Base-by-base conservation (phyloP, 1,140 invertebrate genomes). In the Listronotus oregonensis region DNA sequence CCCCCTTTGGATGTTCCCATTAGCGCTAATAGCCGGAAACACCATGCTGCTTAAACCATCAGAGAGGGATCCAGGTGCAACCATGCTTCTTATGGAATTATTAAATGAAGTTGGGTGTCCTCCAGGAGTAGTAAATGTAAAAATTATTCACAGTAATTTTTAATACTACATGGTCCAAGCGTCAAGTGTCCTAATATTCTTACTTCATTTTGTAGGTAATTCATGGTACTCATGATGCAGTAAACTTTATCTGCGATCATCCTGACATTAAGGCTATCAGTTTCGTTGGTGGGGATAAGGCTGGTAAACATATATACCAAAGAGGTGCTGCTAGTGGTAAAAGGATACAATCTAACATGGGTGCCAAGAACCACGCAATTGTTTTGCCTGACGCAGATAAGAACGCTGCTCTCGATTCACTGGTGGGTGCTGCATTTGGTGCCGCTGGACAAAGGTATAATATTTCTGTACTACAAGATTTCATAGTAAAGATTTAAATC, bases 341-440 rank as follows among this genome's bases (percentile, higher is more conserved):
- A 80, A 86, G 97, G 44, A 96, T 99, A 0, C 97, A 99, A 80
- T 94, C 93, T 49, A 99, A 99, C 78, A 96, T 99, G 94, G 97
- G 97, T 17, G 97, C 98, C 1, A 99, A 99, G 82, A 99, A 99
- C 80, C 98, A 99, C 79, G 97, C 97, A 58, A 89, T 99, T 7
- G 87, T 99, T 39, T 86, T 99, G 85, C 90, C 95, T 14, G 97
- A 99, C 83, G 97, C 97, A 11, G 97, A 99, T 79, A 99, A 98
- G 80, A 96, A 97, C 76, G 90, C 95, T 73, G 96, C 96, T 0
- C 81, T 99, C 1, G 98, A 97, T 68, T 93, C 95, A 77, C 83
- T 99, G 42, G 88, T 92, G 27, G 97, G 97, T 0, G 97, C 97
- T 31, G 97, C 95, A 0, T 99, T 99, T 81, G 98, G 97, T 0